phyloP scores from a whole-genome alignment of 2,888 invertebrate genomes.

The Tillus elongatus region DNA sequence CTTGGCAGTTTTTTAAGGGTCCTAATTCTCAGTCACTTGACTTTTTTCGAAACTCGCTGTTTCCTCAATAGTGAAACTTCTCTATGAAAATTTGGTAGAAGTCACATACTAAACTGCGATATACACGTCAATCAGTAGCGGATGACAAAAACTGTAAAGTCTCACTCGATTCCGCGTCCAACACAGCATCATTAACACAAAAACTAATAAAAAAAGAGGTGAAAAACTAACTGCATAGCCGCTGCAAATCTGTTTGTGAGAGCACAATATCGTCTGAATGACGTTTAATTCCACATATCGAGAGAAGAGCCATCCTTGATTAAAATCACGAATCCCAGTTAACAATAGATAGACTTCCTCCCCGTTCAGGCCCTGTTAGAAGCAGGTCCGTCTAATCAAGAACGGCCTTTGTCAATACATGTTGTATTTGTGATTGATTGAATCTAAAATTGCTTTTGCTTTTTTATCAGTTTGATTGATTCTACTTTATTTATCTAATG shows the following conservation, averaged over 20 bases:
- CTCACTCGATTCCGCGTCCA: background rate
- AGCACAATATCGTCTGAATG: slow-evolving; percentile 36
- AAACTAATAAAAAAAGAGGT: slow-evolving; percentile 17
- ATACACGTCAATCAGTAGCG: slow-evolving; percentile 22
- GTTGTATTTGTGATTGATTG: slow-evolving; percentile 39
- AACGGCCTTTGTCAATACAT: slow-evolving; percentile 38
- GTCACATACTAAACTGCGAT: too few species aligned
- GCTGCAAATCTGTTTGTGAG: slow-evolving; percentile 34
- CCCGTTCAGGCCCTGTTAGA: slow-evolving; percentile 30
- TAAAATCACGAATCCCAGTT: slow-evolving; percentile 37
- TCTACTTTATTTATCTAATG: too few species aligned
- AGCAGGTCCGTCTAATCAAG: slow-evolving; percentile 39
- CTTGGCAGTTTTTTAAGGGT: too few species aligned
- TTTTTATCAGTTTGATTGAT: slow-evolving; percentile 27
- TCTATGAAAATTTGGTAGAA: too few species aligned
- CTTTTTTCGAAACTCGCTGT: too few species aligned
- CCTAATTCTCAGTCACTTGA: too few species aligned
- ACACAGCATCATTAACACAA: background rate
- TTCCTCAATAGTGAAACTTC: too few species aligned
- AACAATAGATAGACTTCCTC: slow-evolving; percentile 35
- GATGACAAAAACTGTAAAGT: slow-evolving; percentile 19
- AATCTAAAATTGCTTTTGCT: slow-evolving; percentile 38
- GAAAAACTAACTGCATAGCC: slow-evolving; percentile 22
- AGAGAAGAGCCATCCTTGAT: slow-evolving; percentile 38
- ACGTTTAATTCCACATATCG: slow-evolving; percentile 40